Base-by-base conservation (phyloP, 2,797 vertebrate species). In the Poecilia wingei region DNA sequence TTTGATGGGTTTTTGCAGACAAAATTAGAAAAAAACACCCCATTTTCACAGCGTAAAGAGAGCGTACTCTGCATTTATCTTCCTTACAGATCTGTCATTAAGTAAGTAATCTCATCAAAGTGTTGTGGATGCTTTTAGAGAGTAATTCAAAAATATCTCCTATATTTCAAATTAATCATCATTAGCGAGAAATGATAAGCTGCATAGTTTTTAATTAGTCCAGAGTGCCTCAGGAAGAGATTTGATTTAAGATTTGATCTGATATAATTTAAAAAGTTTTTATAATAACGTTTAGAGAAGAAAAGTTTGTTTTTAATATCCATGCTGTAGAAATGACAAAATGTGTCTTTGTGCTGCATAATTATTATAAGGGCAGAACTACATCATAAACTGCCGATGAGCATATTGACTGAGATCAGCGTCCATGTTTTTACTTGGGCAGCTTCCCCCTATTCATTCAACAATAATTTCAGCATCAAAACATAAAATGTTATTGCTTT, bases 161-260 rank as follows among this genome's bases (percentile, higher is more conserved):
- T 28, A 46, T 28, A 71, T 71, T 46, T 71, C 41, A 71, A 45
- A 71, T 71, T 71, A 45, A 71, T 71, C 68, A 71, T 6, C 68
- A 71, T 46, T 45, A 16, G 25, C 8, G 13, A 46, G 68, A 28
- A 71, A 71, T 28, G 43, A 71, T 46, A 28, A 71, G 25, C n/a
- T 46, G 41, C 8, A 71, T 45, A 45, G 41, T 45, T 71, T n/a
- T 70, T 46, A 45, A 71, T 71, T 46, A 46, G 25, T 46, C 41
- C 25, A 70, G 43, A 25, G 43, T 28, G 14, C n/a, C 13, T 31
- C 25, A 71, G 68, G n/a, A 71, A 45, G 31, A 31, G 31, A 31
- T 31, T 31, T 31, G 31, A 31, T 22, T 46, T 12, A n/a, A 3
- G n/a, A 71, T 71, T n/a, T 28, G n/a, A 46, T 14, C 10, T 28